Evolutionary conservation across 2,888 invertebrate genomes (phyloP), one percentile per base, ranked within the genome.

Genomic region (Melieria picta): DNA sequence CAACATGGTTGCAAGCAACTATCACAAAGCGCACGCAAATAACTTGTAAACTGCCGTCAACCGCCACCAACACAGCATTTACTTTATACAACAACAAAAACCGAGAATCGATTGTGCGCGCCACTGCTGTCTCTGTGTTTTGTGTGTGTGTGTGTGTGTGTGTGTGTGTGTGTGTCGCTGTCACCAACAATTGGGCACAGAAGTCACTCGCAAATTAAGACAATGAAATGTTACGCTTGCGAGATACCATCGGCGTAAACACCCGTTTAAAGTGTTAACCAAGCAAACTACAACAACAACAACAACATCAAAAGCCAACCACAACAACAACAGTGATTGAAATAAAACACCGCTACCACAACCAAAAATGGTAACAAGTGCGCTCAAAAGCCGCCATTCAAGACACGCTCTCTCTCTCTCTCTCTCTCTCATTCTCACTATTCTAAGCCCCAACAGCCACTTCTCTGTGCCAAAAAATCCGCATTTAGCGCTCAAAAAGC

Each of bases 191-290:
- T 48, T 57, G 58, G 47, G 64, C 55, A 50, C 57, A 30, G 63
- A 30, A 47, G 30, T 13, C 48, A 50, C 58, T 65, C 78, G 77
- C 81, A 81, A 82, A 83, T 81, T 83, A 82, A 81, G 81, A 81
- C 81, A 81, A 83, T 80, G 81, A 79, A 83, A 79, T 80, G 69
- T 57, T 64, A 63, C 63, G 69, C 56, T 63, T 52, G 60, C 60
- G 66, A 60, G 56, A 67, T 56, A 50, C 6, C 13, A 50, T 5
- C 47, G 6, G 48, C 10, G 42, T 47, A 13, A 48, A 58, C 10
- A 57, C 46, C 50, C 50, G 60, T 43, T 67, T 43, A 61, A 57
- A 72, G 69, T 57, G 73, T 69, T 42, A 71, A 73, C 69, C 57
- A 71, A 30, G 67, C 64, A 55, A 65, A 56, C 55, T 52, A 47